Conservation (phyloP, 2,113 vertebrate species). For the Mastomys natalensis region DNA sequence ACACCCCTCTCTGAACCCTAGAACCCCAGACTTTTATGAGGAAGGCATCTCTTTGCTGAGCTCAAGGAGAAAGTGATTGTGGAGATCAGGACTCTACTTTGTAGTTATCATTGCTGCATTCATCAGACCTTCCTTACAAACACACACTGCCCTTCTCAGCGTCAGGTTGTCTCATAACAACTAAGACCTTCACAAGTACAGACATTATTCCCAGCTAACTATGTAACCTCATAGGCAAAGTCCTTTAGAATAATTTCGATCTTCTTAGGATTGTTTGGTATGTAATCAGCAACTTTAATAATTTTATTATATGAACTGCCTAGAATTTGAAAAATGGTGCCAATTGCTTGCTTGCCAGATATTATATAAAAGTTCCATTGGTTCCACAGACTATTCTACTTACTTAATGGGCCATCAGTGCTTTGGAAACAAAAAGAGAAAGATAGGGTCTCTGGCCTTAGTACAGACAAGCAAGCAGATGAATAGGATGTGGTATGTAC, state of each 20-base stretch:
- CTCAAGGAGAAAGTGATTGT: not conserved
- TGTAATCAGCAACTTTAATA: not conserved
- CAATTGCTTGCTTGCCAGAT: not conserved
- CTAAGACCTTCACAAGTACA: not conserved
- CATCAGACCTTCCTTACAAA: too few species aligned
- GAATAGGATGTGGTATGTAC: accelerated
- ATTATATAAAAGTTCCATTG: not conserved
- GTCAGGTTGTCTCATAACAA: not conserved
- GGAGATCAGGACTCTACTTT: not conserved
- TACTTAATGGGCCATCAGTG: not conserved
- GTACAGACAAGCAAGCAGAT: not conserved
- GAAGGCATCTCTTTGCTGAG: not conserved
- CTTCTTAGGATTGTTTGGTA: too few species aligned
- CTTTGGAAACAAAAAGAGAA: not conserved
- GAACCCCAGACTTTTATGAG: not conserved
- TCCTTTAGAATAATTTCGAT: not conserved
- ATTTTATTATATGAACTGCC: not conserved
- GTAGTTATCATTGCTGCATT: not conserved
- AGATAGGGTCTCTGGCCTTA: not conserved
- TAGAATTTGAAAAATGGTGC: not conserved
- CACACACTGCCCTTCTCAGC: not conserved
- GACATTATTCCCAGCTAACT: not conserved
- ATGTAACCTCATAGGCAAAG: not conserved
- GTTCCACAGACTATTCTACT: not conserved
- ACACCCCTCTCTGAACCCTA: not conserved